These are phyloP conservation scores for Numenius phaeopus DNA, from an alignment of 2,797 vertebrate species.

Conservation along the genomic window DNA sequence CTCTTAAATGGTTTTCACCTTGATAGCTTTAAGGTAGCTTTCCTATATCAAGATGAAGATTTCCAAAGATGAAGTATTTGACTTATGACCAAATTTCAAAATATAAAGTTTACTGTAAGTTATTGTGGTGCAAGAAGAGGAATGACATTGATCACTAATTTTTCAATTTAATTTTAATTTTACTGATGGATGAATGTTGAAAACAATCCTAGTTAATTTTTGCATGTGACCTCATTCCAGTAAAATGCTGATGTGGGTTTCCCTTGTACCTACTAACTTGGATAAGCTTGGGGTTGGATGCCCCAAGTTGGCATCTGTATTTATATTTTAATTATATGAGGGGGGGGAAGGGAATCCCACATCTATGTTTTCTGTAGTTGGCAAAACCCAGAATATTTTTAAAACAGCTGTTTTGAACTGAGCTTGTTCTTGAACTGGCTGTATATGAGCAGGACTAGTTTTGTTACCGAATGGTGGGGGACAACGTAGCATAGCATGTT, in stretches of 20 bases:
- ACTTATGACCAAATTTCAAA: neutral
- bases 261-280: neutral
- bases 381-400: neutral
- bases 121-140: neutral
- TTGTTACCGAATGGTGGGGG: neutral
- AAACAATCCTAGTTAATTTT: neutral
- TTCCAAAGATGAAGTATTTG: conserved; percentile 1
- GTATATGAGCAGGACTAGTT: neutral
- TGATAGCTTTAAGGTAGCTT: neutral
- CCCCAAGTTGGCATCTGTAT: neutral
- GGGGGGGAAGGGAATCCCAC: neutral
- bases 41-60: neutral
- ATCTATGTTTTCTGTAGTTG: neutral
- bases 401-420: neutral
- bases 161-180: conserved; percentile 22
- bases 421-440: neutral
- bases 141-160: neutral
- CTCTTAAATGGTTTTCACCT: neutral
- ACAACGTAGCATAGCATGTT: neutral
- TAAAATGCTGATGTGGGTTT: neutral
- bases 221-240: neutral
- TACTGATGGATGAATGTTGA: neutral
- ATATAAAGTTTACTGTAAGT: neutral
- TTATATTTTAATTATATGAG: neutral
- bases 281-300: neutral